A percentile compares a stretch with the other conserved stretches of the same genome.
Conservation (phyloP, 2,888 invertebrate genomes). For the Ditula angustiorana region DNA sequence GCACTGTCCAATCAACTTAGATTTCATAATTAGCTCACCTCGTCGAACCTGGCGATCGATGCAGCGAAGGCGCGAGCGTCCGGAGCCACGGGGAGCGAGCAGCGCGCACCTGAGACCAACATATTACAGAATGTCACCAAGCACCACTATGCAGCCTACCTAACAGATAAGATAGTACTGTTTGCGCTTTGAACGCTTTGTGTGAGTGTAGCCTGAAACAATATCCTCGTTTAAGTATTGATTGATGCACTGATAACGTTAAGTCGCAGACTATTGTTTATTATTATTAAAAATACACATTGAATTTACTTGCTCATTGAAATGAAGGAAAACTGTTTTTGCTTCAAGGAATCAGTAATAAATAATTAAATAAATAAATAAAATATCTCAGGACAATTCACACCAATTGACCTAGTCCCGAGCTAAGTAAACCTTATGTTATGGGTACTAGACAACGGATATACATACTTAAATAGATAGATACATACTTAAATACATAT, state of each 20-base stretch:
- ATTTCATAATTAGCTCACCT: constrained; percentile 55
- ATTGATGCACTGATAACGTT: constrained; percentile 44
- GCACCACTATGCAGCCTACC: constrained; percentile 59
- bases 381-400: no score
- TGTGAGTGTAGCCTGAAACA: constrained; percentile 54
- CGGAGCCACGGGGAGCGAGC: constrained; percentile 62
- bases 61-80: constrained; percentile 49
- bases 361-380: no score
- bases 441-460: no score
- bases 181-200: constrained; percentile 57
- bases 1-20: background rate
- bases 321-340: background rate
- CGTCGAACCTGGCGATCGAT: constrained; percentile 50
- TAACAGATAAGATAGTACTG: constrained; percentile 75
- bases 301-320: constrained; percentile 3
- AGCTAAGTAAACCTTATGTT: no score
- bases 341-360: no score
- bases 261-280: constrained; percentile 6
- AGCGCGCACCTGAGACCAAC: constrained; percentile 73
- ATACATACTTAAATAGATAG: no score
- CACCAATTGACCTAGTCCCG: no score
- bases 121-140: constrained; percentile 63
- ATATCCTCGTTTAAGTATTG: constrained; percentile 46
- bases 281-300: constrained; percentile 6
- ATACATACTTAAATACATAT: no score